Base-by-base conservation (phyloP, 2,113 vertebrate genomes). In the Chionodraco myersi region DNA sequence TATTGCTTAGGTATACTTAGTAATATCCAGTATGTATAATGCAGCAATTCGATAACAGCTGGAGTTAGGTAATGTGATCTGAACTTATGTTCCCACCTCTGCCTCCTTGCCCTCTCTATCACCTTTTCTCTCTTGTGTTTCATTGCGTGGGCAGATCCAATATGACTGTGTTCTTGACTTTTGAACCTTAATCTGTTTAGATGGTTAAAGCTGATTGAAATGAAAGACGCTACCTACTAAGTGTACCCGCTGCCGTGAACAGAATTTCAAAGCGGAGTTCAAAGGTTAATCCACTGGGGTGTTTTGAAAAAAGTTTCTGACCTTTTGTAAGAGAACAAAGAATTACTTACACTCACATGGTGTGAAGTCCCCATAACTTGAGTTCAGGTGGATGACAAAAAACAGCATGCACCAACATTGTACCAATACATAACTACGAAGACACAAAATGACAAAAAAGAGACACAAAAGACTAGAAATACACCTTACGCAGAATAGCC, bases 91-190 rank as follows among this genome's bases (percentile, higher is more conserved):
- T 16, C 10, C 61, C 34, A 30, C 18, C 68, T 85, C 72, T 64
- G 57, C 62, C 48, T 49, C 75, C 23, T 41, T 34, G 34, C 2
- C 10, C 34, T 6, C 61, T 59, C 51, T 49, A 11, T 69, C 72
- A 71, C 47, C 15, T 45, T 8, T 53, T 30, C 44, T 47, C 34
- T 23, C 13, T 0, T 0, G 14, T 53, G 56, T 64, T 65, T 65
- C 13, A 58, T 7, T 60, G 49, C 5, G 21, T 53, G 36, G 59
- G 64, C 44, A 16, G 51, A 80, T 72, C 45, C 41, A 57, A 23
- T 72, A 58, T 70, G 67, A 76, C 41, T 47, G 56, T 47, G 47
- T 23, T 72, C 36, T 59, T 16, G 61, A 58, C 65, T 60, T 66
- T 30, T 68, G n/a, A 79, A 68, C 62, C 60, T 34, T 7, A 63